Percentiles rank a stretch among this genome's conserved stretches.
Conservation (phyloP, 1,140 invertebrate genomes). For the Drosophila sucinea region DNA sequence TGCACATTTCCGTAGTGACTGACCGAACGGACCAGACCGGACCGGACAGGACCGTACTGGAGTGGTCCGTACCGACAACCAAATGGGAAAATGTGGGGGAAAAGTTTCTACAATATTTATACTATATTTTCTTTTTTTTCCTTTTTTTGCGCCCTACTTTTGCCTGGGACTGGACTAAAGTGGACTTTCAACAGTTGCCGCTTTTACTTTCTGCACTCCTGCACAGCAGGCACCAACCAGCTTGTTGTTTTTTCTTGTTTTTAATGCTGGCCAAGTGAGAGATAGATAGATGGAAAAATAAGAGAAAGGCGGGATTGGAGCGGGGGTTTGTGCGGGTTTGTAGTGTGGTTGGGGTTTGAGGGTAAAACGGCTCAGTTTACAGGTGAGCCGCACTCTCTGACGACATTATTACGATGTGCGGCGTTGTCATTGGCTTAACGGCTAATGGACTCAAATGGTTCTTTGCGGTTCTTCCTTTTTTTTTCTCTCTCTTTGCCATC, state of each 20-base stretch:
- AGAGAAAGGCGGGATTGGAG: not conserved
- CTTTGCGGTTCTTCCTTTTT: constrained; percentile 43
- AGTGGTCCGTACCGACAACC: constrained; percentile 4
- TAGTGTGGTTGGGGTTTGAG: not conserved
- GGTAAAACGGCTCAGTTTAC: constrained; percentile 54
- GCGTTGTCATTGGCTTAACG: constrained; percentile 64
- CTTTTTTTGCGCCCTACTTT: constrained; percentile 6
- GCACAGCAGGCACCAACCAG: constrained; percentile 29
- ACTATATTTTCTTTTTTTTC: constrained; percentile 14
- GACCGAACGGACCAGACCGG: constrained; percentile 2
- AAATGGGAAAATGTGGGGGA: not conserved
- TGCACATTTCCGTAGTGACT: constrained; percentile 48
- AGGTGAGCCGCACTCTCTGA: constrained; percentile 57
- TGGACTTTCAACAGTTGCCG: constrained; percentile 57
- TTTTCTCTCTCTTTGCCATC: constrained; percentile 13
- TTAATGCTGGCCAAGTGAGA: not conserved
- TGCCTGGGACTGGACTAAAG: constrained; percentile 9
- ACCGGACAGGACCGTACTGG: constrained; percentile 9
- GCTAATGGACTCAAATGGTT: constrained; percentile 73
- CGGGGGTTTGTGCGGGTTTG: no score
- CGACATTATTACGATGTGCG: constrained; percentile 63
- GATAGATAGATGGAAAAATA: not conserved
- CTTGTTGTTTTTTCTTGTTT: constrained; percentile 22
- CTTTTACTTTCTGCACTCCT: constrained; percentile 19
- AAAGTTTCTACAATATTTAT: constrained; percentile 11